phyloP scores from a whole-genome alignment of 2,888 invertebrate species.

The Theodoxus fluviatilis region DNA sequence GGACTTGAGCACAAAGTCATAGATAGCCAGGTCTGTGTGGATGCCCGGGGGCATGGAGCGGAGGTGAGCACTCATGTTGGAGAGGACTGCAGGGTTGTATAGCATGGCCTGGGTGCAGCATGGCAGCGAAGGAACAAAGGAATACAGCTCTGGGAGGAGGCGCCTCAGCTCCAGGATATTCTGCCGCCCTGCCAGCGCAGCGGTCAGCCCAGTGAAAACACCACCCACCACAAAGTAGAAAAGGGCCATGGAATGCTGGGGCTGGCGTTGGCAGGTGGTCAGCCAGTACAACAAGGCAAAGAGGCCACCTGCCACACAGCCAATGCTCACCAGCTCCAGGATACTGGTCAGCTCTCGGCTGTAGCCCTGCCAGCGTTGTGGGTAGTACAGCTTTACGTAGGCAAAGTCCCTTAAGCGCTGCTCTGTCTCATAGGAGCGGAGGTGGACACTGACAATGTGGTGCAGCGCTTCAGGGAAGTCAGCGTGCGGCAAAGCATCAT shows the following conservation, averaged over 20 bases:
- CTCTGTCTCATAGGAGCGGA: background rate
- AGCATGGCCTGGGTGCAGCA: constrained; percentile 63
- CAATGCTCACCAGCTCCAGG: constrained; percentile 48
- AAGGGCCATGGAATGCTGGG: background rate
- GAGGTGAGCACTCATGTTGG: constrained; percentile 41
- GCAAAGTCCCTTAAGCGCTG: constrained; percentile 34
- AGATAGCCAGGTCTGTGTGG: constrained; percentile 54
- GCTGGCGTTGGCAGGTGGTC: background rate
- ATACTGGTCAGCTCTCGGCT: constrained; percentile 43
- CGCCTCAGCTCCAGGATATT: constrained; percentile 53
- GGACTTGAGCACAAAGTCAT: constrained; percentile 37
- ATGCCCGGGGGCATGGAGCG: constrained; percentile 28
- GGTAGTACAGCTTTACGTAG: constrained; percentile 59
- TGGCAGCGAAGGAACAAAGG: constrained; percentile 46
- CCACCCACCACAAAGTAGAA: constrained; percentile 29
- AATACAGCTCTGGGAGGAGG: constrained; percentile 46
- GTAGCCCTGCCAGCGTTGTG: constrained; percentile 57
- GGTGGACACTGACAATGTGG: constrained; percentile 38
- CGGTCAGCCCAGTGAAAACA: constrained; percentile 35
- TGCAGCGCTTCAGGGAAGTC: constrained; percentile 45
- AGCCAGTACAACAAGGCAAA: background rate
- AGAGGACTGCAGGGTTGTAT: constrained; percentile 44
- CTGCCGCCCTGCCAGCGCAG: constrained; percentile 47
- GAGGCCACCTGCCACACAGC: constrained; percentile 39
- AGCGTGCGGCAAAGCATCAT: constrained; percentile 54